Percentiles rank a stretch among this genome's conserved stretches.
Evolutionary conservation across 2,888 invertebrate species (phyloP).

Genomic region (Tipula lateralis): DNA sequence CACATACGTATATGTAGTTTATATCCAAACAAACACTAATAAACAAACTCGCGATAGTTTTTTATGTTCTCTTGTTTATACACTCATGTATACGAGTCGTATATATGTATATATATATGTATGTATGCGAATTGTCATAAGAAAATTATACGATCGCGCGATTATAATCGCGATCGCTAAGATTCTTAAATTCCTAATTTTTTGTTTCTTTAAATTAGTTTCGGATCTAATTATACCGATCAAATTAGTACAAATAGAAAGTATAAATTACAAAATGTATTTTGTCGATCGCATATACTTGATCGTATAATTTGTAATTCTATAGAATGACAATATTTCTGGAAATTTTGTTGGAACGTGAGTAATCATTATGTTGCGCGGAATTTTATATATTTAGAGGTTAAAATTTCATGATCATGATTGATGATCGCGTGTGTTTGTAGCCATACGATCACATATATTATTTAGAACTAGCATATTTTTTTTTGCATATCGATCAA

Average conservation of each 20-base stretch:
- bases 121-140: not conserved
- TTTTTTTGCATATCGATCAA: not conserved
- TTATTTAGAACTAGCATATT: not conserved
- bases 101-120: not conserved
- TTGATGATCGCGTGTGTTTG: not conserved
- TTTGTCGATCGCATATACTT: not conserved
- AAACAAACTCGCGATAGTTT: not conserved
- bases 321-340: not conserved
- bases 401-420: not conserved
- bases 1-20: not conserved
- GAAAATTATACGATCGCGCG: not conserved
- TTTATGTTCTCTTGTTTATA: not conserved
- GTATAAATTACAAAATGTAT: not conserved
- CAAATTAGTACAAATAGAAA: not conserved
- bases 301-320: not conserved
- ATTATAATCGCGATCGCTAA: not conserved
- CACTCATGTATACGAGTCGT: not conserved
- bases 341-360: constrained; percentile 5
- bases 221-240: not conserved
- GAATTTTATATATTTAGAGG: not conserved
- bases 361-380: not conserved
- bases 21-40: not conserved
- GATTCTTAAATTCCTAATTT: not conserved
- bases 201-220: not conserved
- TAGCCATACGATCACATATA: too few species aligned